Conservation (phyloP, 1,140 invertebrate species). For the Drosophila tani region DNA sequence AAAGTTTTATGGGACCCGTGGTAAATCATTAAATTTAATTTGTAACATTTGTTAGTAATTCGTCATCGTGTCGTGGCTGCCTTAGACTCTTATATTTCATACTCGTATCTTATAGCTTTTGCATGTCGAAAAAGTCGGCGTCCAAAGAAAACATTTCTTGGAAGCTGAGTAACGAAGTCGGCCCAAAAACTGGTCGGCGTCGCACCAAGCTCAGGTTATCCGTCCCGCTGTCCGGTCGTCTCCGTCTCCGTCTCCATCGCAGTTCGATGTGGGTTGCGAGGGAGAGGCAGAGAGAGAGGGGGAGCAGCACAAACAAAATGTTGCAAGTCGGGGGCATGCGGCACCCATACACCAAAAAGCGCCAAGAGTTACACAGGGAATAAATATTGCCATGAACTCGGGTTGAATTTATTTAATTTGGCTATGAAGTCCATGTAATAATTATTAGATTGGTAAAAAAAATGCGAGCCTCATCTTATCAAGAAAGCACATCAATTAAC, state of each 20-base stretch:
- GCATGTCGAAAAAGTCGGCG: constrained; percentile 54
- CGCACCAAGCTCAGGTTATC: constrained; percentile 26
- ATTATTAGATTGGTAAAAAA: neutral
- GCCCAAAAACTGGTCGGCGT: constrained; percentile 50
- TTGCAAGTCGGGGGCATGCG: constrained; percentile 62
- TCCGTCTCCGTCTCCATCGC: neutral
- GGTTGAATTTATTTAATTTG: no score
- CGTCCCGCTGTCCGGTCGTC: constrained; percentile 9
- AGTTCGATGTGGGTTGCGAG: constrained; percentile 3
- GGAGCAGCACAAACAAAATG: constrained; percentile 48
- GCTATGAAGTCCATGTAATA: neutral
- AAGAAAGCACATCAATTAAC: neutral
- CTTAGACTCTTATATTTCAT: constrained; percentile 14
- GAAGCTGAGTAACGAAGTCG: constrained; percentile 56
- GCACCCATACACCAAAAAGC: constrained; percentile 47
- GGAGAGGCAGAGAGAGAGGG: constrained; percentile 14
- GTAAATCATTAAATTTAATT: constrained; percentile 5
- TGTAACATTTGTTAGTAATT: constrained; percentile 22
- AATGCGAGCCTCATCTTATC: no score
- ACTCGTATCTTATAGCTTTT: constrained; percentile 26
- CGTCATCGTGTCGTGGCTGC: constrained; percentile 26
- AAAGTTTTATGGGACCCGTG: constrained; percentile 2
- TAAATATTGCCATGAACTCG: neutral
- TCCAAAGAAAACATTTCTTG: constrained; percentile 62
- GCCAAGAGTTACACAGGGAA: constrained; percentile 2